phyloP scores from a whole-genome alignment of 2,797 vertebrate genomes.

The Neosilurus hyrtlii region DNA sequence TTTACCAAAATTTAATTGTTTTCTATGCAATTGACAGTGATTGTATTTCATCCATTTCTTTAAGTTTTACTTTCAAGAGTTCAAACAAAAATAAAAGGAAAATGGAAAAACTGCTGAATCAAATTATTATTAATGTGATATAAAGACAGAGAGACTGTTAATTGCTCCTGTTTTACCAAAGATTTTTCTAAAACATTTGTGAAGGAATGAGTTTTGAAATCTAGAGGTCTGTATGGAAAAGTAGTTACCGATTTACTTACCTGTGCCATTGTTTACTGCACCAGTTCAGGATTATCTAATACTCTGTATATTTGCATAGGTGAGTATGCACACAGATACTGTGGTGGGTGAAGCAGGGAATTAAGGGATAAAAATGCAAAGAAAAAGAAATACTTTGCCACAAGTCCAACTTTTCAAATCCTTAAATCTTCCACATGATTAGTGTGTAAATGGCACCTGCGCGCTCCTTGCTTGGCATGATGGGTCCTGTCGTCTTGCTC shows the following conservation, averaged over 20 bases:
- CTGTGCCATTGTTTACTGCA: background rate
- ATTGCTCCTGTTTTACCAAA: too few species aligned
- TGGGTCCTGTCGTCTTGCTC: too few species aligned
- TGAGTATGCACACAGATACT: background rate
- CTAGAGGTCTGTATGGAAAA: background rate
- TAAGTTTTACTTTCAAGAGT: background rate
- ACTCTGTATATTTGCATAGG: background rate
- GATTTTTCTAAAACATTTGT: background rate
- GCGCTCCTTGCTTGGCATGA: too few species aligned
- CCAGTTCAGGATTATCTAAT: background rate
- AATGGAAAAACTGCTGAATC: background rate
- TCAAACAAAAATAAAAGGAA: background rate
- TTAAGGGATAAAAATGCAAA: background rate
- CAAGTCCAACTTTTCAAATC: too few species aligned
- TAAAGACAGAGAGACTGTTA: too few species aligned
- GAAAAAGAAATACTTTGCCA: too few species aligned
- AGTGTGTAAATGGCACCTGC: too few species aligned
- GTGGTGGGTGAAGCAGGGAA: too few species aligned
- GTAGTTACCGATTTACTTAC: background rate
- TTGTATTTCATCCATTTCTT: background rate
- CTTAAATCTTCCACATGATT: too few species aligned
- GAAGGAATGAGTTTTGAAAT: background rate
- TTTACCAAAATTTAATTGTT: background rate
- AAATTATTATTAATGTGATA: background rate
- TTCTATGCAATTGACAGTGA: background rate